These are phyloP conservation scores for Ovis aries DNA, from an alignment of 2,113 vertebrate species.

Conservation along the genomic window DNA sequence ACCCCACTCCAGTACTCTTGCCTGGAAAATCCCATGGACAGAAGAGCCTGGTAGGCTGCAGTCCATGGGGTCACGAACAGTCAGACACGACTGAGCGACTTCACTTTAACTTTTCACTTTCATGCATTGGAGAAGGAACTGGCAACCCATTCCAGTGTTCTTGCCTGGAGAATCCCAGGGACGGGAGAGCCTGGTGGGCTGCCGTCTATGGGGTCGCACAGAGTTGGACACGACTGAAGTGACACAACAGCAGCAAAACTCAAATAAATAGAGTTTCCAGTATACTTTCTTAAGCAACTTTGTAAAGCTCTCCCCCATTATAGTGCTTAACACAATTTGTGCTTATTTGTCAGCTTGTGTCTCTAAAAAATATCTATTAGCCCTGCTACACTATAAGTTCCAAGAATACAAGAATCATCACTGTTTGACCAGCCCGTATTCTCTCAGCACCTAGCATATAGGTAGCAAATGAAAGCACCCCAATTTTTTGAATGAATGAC, in stretches of 20 bases:
- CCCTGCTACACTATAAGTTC: background rate
- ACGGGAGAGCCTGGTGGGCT: too few relatives aligned
- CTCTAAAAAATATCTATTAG: background rate
- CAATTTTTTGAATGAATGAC: background rate
- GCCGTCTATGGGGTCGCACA: too few relatives aligned
- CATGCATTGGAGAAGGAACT: too few relatives aligned
- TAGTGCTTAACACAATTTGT: background rate
- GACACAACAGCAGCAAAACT: background rate
- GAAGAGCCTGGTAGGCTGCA: too few relatives aligned
- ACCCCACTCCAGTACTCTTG: background rate
- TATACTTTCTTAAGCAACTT: background rate
- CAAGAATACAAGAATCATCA: background rate
- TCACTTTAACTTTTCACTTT: too few relatives aligned
- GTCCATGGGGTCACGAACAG: too few relatives aligned
- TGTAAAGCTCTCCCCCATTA: background rate
- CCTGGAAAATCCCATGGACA: too few relatives aligned
- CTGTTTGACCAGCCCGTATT: background rate
- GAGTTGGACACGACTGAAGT: too few relatives aligned
- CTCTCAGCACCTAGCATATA: background rate
- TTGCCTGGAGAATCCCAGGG: too few relatives aligned
- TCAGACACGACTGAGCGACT: too few relatives aligned
- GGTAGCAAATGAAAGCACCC: background rate
- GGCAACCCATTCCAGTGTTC: too few relatives aligned
- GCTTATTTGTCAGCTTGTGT: background rate
- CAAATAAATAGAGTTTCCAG: background rate